A percentile compares a stretch with the other conserved stretches of the same genome.
Evolutionary conservation across 2,888 invertebrate species (phyloP).

Genomic region (Archips xylosteana): DNA sequence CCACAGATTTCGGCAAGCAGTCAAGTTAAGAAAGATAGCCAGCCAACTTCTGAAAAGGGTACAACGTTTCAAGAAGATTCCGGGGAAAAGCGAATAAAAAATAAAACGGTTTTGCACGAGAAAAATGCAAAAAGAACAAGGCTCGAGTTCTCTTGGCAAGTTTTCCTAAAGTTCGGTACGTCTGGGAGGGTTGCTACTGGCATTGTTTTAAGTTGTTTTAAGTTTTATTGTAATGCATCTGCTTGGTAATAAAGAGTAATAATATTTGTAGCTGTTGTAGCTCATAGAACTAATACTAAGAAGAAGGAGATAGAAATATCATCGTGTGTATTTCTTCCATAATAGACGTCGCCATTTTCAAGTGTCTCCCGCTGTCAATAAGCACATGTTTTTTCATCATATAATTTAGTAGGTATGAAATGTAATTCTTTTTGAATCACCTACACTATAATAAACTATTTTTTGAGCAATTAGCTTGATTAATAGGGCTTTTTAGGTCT

Average conservation of each 20-base stretch:
- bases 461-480: too few species aligned
- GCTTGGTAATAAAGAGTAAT: not conserved
- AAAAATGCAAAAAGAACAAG: slow-evolving; percentile 82
- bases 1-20: slow-evolving; percentile 63
- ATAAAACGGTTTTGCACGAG: slow-evolving; percentile 65
- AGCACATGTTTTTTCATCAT: too few species aligned
- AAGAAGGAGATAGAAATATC: too few species aligned
- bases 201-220: slow-evolving; percentile 44
- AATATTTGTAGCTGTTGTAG: not conserved
- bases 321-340: too few species aligned
- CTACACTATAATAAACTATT: too few species aligned
- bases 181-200: slow-evolving; percentile 64
- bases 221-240: slow-evolving; percentile 9
- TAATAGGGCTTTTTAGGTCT: too few species aligned
- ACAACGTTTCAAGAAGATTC: slow-evolving; percentile 82
- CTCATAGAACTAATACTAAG: too few species aligned
- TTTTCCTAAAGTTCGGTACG: slow-evolving; percentile 72
- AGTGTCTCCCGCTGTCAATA: too few species aligned
- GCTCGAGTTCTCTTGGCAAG: slow-evolving; percentile 73
- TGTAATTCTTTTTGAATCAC: too few species aligned
- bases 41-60: slow-evolving; percentile 83
- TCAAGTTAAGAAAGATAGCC: slow-evolving; percentile 83
- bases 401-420: too few species aligned
- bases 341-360: too few species aligned
- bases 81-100: slow-evolving; percentile 62